Evolutionary conservation across 2,888 invertebrate genomes (phyloP).

Genomic region (Lasioglossum morio): DNA sequence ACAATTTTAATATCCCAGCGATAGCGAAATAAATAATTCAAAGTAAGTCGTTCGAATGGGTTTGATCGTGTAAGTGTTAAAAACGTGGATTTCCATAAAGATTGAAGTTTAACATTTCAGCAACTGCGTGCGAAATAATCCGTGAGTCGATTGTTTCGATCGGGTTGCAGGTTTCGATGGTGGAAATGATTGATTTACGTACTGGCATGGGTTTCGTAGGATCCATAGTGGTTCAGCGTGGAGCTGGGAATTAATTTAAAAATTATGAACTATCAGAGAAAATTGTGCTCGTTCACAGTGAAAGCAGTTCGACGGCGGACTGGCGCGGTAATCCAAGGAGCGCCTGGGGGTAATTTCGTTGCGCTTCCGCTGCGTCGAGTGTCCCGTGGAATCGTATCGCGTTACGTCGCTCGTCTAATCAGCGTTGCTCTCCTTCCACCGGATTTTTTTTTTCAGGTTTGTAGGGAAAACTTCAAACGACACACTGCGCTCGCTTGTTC

Average conservation of each 20-base stretch:
- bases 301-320: background rate
- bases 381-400: background rate
- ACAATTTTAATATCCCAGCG: background rate
- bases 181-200: background rate
- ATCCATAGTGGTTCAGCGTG: background rate
- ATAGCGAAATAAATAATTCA: background rate
- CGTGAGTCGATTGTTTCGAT: too few relatives aligned
- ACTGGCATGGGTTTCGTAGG: background rate
- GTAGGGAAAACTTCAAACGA: background rate
- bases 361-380: slow-evolving; percentile 4
- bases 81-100: background rate
- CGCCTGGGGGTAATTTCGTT: slow-evolving; percentile 15
- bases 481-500: background rate
- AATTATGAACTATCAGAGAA: background rate
- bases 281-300: slow-evolving; percentile 4
- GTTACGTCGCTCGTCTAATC: slow-evolving; percentile 4
- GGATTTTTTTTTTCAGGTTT: background rate
- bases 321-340: slow-evolving; percentile 5
- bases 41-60: background rate
- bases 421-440: background rate
- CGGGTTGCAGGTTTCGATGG: too few relatives aligned
- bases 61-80: background rate
- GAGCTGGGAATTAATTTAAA: background rate
- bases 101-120: background rate
- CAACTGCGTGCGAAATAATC: background rate